Conservation (phyloP, 2,113 vertebrate species). For the Chlamydotis undulata region DNA sequence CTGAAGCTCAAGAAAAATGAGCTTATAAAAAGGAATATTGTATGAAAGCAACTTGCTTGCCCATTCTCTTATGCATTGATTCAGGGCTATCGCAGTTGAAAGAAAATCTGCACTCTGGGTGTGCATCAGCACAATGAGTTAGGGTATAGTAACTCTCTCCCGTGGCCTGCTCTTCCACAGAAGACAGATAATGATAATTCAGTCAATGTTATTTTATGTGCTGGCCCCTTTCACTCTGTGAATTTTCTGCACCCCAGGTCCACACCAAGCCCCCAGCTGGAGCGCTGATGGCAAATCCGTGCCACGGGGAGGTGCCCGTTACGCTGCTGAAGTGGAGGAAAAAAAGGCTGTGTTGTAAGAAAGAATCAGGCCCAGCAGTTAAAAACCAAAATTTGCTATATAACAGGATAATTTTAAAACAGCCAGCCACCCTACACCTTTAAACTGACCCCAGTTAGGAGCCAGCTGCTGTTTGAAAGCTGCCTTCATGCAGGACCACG, state of each 20-base stretch:
- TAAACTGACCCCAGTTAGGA: not conserved
- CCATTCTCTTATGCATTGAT: not conserved
- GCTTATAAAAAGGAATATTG: constrained; percentile 39
- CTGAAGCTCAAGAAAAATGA: constrained; percentile 22
- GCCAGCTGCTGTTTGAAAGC: not conserved
- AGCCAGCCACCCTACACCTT: not conserved
- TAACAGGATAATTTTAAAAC: not conserved
- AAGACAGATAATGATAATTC: not conserved
- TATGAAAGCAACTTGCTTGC: constrained; percentile 21
- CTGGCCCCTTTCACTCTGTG: not conserved
- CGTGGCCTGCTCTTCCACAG: not conserved
- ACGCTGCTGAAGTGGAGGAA: not conserved
- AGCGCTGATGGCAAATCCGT: not conserved
- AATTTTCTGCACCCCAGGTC: not conserved
- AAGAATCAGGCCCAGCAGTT: not conserved
- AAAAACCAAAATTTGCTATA: not conserved
- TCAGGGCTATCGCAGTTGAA: not conserved
- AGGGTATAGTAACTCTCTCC: not conserved
- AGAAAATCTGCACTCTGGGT: not conserved
- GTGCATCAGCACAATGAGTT: not conserved
- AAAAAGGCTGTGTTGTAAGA: not conserved
- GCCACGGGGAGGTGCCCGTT: not conserved
- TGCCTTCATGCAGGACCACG: not conserved
- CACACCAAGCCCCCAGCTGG: not conserved
- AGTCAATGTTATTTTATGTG: not conserved